Percentiles rank a stretch among this genome's conserved stretches.
Conservation (phyloP, 2,113 vertebrate species). For the Mormyrus iriodes region DNA sequence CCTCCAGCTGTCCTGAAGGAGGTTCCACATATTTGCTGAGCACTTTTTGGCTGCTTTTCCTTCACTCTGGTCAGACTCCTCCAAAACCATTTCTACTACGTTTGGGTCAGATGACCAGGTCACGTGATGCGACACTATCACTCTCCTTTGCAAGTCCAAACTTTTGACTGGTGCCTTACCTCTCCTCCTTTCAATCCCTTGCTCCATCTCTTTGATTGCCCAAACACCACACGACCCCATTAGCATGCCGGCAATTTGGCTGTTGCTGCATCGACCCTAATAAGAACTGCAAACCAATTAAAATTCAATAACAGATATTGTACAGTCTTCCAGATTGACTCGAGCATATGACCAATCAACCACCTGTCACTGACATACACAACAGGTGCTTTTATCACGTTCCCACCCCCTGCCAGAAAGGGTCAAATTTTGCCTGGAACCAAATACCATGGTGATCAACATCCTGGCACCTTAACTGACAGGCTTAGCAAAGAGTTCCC, state of each 20-base stretch:
- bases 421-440: background rate
- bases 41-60: background rate
- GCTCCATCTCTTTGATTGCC: background rate
- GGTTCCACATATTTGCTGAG: background rate
- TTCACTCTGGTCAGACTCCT: background rate
- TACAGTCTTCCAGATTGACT: background rate
- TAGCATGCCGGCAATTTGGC: background rate
- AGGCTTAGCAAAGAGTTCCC: background rate
- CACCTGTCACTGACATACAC: background rate
- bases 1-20: background rate
- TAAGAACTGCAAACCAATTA: background rate
- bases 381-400: background rate
- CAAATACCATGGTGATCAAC: background rate
- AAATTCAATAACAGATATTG: background rate
- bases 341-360: background rate
- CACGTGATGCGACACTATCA: background rate
- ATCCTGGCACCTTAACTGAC: background rate
- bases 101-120: background rate
- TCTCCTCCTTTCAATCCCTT: background rate
- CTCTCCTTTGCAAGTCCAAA: background rate
- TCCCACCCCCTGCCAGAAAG: background rate
- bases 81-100: background rate
- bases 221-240: background rate
- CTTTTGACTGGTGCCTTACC: background rate
- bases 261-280: background rate